Evolutionary conservation across 2,797 vertebrate genomes (phyloP), one percentile per base, ranked within the genome.

Genomic region (Heliangelus exortis): DNA sequence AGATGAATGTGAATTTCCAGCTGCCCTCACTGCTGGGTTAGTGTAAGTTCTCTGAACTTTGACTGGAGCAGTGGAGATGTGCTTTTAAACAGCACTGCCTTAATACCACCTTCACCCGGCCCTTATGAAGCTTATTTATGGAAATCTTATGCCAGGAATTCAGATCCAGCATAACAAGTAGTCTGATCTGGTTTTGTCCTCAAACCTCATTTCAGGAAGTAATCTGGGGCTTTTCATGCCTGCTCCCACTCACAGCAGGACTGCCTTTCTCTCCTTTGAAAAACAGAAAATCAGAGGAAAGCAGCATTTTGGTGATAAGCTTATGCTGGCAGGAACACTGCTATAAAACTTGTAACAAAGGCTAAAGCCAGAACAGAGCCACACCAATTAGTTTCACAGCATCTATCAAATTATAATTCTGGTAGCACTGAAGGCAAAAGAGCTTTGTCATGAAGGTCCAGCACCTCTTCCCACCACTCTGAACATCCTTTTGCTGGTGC

Each of bases 241-340:
- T 77, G 57, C 58, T 89, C 47, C 65, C 79, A 81, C 61, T 68
- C 87, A 77, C 87, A 92, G 82, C 51, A 65, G 65, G 82, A 62
- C 57, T 61, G 81, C 90, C n/a, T 75, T 51, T 16, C 69, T n/a
- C 54, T 87, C 79, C 39, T 88, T 59, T 93, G 83, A 88, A 81
- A 91, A 75, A 69, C 47, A 88, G 69, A 92, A 94, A 90, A 69
- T 84, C 79, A 66, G 62, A 90, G 80, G 58, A 95, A 94, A 75
- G 76, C 55, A 78, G 79, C 51, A 33, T 84, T 93, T 83, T 66
- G 18, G 73, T 66, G 89, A 93, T 94, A 95, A 83, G 62, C 23
- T 1, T 65, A 43, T 29, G 43, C 79, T 88, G 66, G 26, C 58
- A 75, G 79, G 50, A 93, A 31, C 16, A 23, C 36, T 21, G 25